Evolutionary conservation across 2,797 vertebrate species (phyloP), one percentile per base, ranked within the genome.

Genomic region (Anguilla anguilla): DNA sequence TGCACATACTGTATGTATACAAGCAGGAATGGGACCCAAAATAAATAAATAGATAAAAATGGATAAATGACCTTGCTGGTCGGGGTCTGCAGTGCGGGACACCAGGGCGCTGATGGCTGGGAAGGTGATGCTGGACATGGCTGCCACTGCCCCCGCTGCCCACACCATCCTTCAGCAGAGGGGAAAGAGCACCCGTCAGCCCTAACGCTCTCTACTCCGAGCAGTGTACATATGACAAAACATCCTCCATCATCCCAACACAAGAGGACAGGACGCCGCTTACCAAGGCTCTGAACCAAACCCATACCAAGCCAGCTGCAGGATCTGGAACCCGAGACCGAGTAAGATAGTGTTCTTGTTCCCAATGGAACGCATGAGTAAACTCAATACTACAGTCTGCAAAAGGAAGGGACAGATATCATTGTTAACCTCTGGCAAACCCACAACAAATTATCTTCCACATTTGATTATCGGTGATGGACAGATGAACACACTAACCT

Each of bases 91-190:
- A 0, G 96, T 97, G 55, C 97, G 94, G 6, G 97, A 98, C n/a
- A 98, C 97, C 22, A 98, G 94, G 0, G 97, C 97, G 0, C 97
- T 97, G 6, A 98, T 96, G 0, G 97, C 97, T 0, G 97, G 97
- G 88, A 98, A 98, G 0, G 97, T 98, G 81, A 98, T 97, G 85
- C 97, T 98, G 67, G 97, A 98, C 97, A 98, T 98, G 90, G 97
- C 97, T 0, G 97, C 97, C 0, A 98, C 97, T 0, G 97, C 96
- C 0, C 97, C 97, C 0, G 97, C 97, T 0, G 97, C 97, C 97
- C 97, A 98, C 97, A 97, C 97, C 97, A 98, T 98, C 97, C 97
- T 97, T 91, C 35, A 91, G 86, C 9, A 57, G 15, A 79, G 0
- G 28, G 28, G 11, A 53, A 55, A 55, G 39, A 43, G 2, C 17